Percentiles rank a stretch among this genome's conserved stretches.
phyloP scores from a whole-genome alignment of 2,797 vertebrate genomes.

The Fistularia tabacaria region DNA sequence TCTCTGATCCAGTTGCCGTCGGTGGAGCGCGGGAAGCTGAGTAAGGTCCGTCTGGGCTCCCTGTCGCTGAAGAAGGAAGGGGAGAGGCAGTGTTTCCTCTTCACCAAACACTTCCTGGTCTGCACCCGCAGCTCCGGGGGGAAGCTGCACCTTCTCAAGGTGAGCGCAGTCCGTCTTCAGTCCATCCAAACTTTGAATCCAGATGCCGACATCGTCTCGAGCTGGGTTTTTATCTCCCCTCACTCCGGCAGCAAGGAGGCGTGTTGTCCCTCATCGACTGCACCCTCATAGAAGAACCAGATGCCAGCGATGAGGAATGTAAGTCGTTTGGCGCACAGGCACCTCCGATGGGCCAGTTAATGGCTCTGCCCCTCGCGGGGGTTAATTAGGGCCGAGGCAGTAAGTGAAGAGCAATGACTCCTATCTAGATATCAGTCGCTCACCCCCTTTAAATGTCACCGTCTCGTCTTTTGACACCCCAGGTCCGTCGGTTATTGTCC shows the following conservation, averaged over 20 bases:
- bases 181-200: background rate
- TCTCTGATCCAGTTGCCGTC: constrained; percentile 98
- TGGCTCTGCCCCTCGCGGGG: constrained; percentile 18
- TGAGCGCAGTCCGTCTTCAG: constrained; percentile 42
- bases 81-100: constrained; percentile 97
- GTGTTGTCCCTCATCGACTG: constrained; percentile 95
- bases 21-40: constrained; percentile 93
- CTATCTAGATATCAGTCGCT: constrained; percentile 63
- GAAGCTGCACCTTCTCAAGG: constrained; percentile 96
- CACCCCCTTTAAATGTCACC: constrained; percentile 67
- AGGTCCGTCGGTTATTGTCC: background rate
- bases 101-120: constrained; percentile 97
- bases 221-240: constrained; percentile 1
- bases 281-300: constrained; percentile 92
- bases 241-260: constrained; percentile 91
- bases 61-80: constrained; percentile 97
- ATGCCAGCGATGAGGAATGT: constrained; percentile 91
- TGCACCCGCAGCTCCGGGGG: constrained; percentile 98
- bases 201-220: background rate
- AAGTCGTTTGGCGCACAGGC: constrained; percentile 66
- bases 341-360: constrained; percentile 21
- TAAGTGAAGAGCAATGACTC: constrained; percentile 58
- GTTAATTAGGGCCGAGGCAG: constrained; percentile 73
- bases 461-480: constrained; percentile 55
- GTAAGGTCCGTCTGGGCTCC: constrained; percentile 94